Evolutionary conservation across 1,140 invertebrate genomes (phyloP), one percentile per base, ranked within the genome.

Genomic region (Drosophila jambulina): DNA sequence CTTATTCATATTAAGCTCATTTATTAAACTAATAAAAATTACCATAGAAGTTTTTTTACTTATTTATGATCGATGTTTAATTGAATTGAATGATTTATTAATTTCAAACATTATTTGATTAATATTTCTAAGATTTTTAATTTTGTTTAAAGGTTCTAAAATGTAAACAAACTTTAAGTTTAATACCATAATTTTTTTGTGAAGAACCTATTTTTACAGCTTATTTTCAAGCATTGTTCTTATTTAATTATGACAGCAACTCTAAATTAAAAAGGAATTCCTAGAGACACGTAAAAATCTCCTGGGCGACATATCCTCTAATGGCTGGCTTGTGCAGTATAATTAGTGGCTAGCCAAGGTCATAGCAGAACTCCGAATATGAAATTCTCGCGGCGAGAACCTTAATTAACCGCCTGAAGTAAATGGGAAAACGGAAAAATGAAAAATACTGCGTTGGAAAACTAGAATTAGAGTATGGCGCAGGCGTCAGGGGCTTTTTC

Each of bases 401-500:
- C 17, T 25, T 36, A 70, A 72, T 72, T 58, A 70, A 34, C 27
- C 7, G 7, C 6, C 8, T n/a, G 13, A 36, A 27, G 4, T 45
- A 43, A 59, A 59, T 59, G 57, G n/a, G 3, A 34, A 42, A 57
- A 63, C 1, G 21, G 21, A 40, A 19, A 43, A 27, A n/a, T 13
- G 10, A 2, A 46, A 61, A 42, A 23, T 29, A 9, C 17, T 23
- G 17, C 6, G 19, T 12, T 19, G 17, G 34, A 32, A 65, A 68
- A n/a, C 19, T 12, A 29, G 34, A 34, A 38, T 21, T 23, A 36
- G 38, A 42, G n/a, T 25, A 25, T 5, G 25, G 62, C 76, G 80
- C 74, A 82, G 70, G 62, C 62, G 43, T 61, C 51, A 61, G 57
- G 13, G 42, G 48, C 49, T 68, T 65, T 65, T n/a, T 29, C 36